Percentiles rank a stretch among this genome's conserved stretches.
These are phyloP conservation scores for Anolis carolinensis DNA, from an alignment of 2,113 vertebrate species.

Conservation along the genomic window DNA sequence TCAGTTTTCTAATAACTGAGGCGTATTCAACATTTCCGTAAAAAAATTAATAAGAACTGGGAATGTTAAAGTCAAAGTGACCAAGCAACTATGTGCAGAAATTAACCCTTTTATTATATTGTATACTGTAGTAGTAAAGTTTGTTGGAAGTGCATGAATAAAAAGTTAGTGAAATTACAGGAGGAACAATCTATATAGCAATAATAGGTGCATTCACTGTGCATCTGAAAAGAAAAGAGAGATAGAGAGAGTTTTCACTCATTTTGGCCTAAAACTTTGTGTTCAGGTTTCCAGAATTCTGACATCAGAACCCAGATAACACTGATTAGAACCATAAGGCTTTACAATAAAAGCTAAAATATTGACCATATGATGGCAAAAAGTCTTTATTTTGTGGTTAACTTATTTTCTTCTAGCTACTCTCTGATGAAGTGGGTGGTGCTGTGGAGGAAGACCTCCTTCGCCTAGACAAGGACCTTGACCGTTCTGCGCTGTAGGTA, in stretches of 20 bases:
- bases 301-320: slow-evolving; percentile 98
- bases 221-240: slow-evolving; percentile 81
- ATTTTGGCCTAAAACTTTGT: slow-evolving; percentile 94
- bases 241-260: slow-evolving; percentile 86
- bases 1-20: slow-evolving; percentile 35
- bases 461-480: slow-evolving; percentile 89
- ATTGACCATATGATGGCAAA: slow-evolving; percentile 99
- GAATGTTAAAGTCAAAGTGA: slow-evolving; percentile 66
- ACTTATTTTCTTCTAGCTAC: slow-evolving; percentile 93
- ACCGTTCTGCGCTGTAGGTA: slow-evolving; percentile 86
- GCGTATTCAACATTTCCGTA: slow-evolving; percentile 37
- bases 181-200: slow-evolving; percentile 85
- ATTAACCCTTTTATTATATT: slow-evolving; percentile 80
- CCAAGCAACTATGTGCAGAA: slow-evolving; percentile 78
- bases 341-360: slow-evolving; percentile 99
- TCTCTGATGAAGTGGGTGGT: slow-evolving; percentile 98
- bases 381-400: slow-evolving; percentile 87
- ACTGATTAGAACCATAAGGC: slow-evolving; percentile 98
- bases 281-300: slow-evolving; percentile 92
- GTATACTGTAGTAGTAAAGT: slow-evolving; percentile 88
- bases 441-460: slow-evolving; percentile 94
- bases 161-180: slow-evolving; percentile 97
- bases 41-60: slow-evolving; percentile 34
- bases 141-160: slow-evolving; percentile 94
- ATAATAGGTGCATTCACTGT: slow-evolving; percentile 92